A percentile compares a stretch with the other conserved stretches of the same genome.
Conservation (phyloP, 2,888 invertebrate species). For the Drosophila phalerata region DNA sequence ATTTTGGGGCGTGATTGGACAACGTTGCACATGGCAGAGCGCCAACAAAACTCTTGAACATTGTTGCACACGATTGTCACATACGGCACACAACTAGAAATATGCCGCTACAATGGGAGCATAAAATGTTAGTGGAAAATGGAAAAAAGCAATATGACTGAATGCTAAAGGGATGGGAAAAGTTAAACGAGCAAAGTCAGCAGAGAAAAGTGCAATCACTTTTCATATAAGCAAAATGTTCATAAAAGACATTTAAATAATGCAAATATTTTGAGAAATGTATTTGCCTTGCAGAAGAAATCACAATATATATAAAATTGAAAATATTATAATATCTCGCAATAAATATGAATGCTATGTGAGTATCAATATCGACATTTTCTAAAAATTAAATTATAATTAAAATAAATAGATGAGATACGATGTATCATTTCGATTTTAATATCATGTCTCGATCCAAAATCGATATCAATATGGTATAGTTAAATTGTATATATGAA, state of each 20-base stretch:
- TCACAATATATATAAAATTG: background rate
- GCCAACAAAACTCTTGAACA: conserved; percentile 42
- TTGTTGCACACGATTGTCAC: conserved; percentile 50
- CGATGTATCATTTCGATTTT: too few relatives aligned
- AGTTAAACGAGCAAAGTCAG: background rate
- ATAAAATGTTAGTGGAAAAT: conserved; percentile 20
- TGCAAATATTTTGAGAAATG: background rate
- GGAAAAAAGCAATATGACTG: conserved; percentile 6
- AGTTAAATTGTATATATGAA: too few relatives aligned
- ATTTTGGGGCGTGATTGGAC: conserved; percentile 54
- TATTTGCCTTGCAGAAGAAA: background rate
- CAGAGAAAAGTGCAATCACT: conserved; percentile 9
- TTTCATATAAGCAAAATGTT: background rate
- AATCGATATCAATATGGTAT: too few relatives aligned
- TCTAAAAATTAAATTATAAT: too few relatives aligned
- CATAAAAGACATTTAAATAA: background rate
- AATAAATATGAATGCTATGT: background rate
- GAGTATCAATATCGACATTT: background rate
- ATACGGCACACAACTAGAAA: conserved; percentile 13
- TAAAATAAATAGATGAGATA: background rate
- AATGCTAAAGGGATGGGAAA: background rate
- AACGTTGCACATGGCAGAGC: conserved; percentile 47
- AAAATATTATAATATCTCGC: background rate
- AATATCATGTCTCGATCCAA: too few relatives aligned
- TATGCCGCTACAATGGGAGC: conserved; percentile 14